Evolutionary conservation across 2,113 vertebrate species (phyloP), one percentile per base, ranked within the genome.

Genomic region (Lota lota): DNA sequence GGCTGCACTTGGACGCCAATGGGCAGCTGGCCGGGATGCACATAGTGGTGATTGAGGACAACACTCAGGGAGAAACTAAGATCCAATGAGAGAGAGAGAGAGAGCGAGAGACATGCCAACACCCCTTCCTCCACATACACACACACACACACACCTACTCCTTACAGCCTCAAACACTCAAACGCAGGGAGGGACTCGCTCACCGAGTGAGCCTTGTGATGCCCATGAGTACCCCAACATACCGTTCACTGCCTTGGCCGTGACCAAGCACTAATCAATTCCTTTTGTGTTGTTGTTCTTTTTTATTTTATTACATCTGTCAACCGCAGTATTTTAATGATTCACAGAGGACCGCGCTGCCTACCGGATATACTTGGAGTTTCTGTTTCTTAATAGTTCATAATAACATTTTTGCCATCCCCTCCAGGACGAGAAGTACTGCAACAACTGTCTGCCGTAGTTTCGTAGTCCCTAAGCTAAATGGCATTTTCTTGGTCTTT

Each of bases 31-130:
- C 86, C 5, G 65, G 64, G 1, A 78, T 90, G 0, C 87, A 88
- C 73, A 88, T 91, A 22, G 80, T 90, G 63, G 87, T 91, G 50
- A 79, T 96, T 70, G 94, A 92, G 84, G 94, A 96, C 0, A 83
- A 77, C n/a, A 66, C 78, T 79, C 79, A 78, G 68, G 88, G 79
- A 65, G 85, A 78, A 50, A 72, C 78, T 33, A 74, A 86, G 68
- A 75, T 69, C 62, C 84, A 90, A 77, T 92, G 75, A 91, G 53
- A 66, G 61, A 8, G 18, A 5, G 28, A 33, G 28, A 33, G 28
- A 33, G 28, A 33, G 28, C n/a, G n/a, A n/a, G n/a, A 53, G 53
- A 47, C 40, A 47, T 12, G 5, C 40, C 6, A 10, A 47, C 40
- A 47, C 1, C 53, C 40, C 28, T 28, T 28, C 28, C 28, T 28